Percentiles rank a stretch among this genome's conserved stretches.
Evolutionary conservation across 2,113 vertebrate species (phyloP).

Genomic region (Megaceryle torquata): DNA sequence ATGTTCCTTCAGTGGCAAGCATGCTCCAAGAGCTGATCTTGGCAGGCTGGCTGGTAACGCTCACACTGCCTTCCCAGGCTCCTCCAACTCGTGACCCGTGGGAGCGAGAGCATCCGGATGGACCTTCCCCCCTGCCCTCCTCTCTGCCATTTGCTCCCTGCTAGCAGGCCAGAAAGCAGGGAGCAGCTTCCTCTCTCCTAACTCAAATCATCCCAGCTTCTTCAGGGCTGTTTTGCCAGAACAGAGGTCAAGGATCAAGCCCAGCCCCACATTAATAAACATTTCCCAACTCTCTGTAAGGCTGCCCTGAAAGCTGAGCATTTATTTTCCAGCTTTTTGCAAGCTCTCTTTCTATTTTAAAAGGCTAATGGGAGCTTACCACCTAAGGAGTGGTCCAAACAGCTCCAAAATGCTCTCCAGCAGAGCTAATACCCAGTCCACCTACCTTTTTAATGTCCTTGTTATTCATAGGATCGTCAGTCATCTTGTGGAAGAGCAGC

Average conservation of each 20-base stretch:
- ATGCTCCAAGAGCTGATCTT: fast-evolving
- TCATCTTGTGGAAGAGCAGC: constrained; percentile 93
- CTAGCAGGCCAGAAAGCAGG: background rate
- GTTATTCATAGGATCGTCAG: constrained; percentile 94
- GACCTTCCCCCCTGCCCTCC: background rate
- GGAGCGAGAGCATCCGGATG: background rate
- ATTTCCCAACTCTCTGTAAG: background rate
- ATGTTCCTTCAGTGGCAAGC: background rate
- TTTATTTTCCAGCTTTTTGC: constrained; percentile 3
- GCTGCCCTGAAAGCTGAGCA: background rate
- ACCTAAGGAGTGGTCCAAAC: background rate
- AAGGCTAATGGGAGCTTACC: background rate
- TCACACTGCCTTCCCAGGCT: background rate
- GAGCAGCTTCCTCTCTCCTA: constrained; percentile 16
- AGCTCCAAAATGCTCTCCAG: background rate
- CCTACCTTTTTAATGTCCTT: constrained; percentile 95
- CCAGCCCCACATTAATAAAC: constrained; percentile 4
- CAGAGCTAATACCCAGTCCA: background rate
- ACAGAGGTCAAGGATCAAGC: background rate
- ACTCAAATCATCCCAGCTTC: background rate
- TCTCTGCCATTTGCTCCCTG: background rate
- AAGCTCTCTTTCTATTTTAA: background rate
- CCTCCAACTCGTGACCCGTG: background rate
- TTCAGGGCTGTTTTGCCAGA: background rate
- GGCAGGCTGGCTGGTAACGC: background rate